phyloP scores from a whole-genome alignment of 2,113 vertebrate species.

The Elgaria multicarinata region DNA sequence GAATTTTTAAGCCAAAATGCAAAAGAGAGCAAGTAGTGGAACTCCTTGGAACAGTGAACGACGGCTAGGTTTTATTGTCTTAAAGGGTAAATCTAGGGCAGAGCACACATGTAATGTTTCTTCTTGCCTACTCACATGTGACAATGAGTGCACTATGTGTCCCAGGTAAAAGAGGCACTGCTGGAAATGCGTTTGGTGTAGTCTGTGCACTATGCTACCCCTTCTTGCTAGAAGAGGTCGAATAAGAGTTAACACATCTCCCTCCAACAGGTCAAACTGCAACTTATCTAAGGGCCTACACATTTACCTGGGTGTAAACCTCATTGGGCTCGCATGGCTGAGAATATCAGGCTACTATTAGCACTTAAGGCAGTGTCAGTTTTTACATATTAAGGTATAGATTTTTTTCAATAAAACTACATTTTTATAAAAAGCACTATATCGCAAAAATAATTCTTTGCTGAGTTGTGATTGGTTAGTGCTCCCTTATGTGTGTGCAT shows the following conservation, averaged over 20 bases:
- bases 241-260: background rate
- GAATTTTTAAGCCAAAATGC: background rate
- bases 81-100: background rate
- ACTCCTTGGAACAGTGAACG: background rate
- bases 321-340: background rate
- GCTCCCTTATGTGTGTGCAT: background rate
- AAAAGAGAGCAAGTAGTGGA: background rate
- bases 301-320: background rate
- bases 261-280: background rate
- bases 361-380: background rate
- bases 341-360: background rate
- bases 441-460: background rate
- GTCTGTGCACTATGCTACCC: background rate
- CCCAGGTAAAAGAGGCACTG: background rate
- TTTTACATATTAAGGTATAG: background rate
- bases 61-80: background rate
- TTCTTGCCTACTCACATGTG: background rate
- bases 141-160: background rate
- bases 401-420: background rate
- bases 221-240: background rate
- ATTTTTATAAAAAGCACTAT: background rate
- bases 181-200: background rate
- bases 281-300: background rate
- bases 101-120: background rate
- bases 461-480: background rate